Conservation (phyloP, 2,888 invertebrate genomes). For the Oxyteleia sp. region DNA sequence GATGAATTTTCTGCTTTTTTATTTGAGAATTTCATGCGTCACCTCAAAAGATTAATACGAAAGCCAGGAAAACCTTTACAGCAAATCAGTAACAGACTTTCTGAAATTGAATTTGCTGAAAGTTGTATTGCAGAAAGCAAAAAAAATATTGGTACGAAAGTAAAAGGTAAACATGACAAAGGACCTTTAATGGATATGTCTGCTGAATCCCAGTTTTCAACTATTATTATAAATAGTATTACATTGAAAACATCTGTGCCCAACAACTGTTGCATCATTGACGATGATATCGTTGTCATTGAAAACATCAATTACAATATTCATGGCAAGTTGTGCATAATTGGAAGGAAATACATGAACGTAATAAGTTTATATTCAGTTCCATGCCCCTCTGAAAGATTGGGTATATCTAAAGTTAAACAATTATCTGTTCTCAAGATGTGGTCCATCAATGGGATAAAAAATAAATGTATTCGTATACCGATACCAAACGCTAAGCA, state of each 20-base stretch:
- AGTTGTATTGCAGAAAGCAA: not conserved
- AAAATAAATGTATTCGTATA: conserved; percentile 16
- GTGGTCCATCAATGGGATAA: not conserved
- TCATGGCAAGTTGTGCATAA: not conserved
- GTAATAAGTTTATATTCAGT: not conserved
- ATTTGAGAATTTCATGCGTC: conserved; percentile 17
- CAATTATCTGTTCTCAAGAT: not conserved
- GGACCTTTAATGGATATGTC: conserved; percentile 1
- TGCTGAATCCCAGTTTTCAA: conserved; percentile 22
- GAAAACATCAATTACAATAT: not conserved
- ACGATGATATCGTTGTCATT: conserved; percentile 6
- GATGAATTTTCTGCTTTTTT: conserved; percentile 39
- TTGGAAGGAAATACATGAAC: conserved; percentile 17
- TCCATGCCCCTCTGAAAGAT: conserved; percentile 13
- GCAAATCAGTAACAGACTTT: conserved; percentile 3
- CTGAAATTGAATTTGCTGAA: conserved; percentile 1
- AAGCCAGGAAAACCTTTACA: conserved; percentile 8
- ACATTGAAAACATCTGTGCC: conserved; percentile 10
- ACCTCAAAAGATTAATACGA: conserved; percentile 3
- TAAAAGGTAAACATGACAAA: conserved; percentile 3
- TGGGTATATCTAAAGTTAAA: conserved; percentile 20
- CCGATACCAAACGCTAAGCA: conserved; percentile 1
- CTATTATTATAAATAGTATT: not conserved
- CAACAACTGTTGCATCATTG: conserved; percentile 31
- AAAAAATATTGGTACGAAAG: not conserved